Percentiles rank a stretch among this genome's conserved stretches.
phyloP scores from a whole-genome alignment of 2,888 invertebrate species.

The Petrolisthes cinctipes region DNA sequence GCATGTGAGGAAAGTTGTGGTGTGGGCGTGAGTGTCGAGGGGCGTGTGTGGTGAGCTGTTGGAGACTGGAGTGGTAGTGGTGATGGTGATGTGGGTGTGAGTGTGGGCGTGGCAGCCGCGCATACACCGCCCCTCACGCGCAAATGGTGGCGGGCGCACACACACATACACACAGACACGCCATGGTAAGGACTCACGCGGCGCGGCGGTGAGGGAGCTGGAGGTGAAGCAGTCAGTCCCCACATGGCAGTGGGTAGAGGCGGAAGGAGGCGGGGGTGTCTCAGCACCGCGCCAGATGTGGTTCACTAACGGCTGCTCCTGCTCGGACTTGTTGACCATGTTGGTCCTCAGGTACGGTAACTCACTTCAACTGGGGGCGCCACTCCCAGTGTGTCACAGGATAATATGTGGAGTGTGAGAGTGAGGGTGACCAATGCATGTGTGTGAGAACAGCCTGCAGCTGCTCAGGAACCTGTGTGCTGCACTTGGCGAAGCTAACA shows the following conservation, averaged over 20 bases:
- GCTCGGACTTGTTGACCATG: slow-evolving; percentile 44
- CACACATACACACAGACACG: slow-evolving; percentile 32
- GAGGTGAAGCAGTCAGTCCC: slow-evolving; percentile 19
- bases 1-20: neutral
- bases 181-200: slow-evolving; percentile 13
- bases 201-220: slow-evolving; percentile 16
- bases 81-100: slow-evolving; percentile 19
- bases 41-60: neutral
- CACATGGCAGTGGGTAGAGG: slow-evolving; percentile 32
- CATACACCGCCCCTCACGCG: slow-evolving; percentile 35
- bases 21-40: neutral
- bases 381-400: too few relatives aligned
- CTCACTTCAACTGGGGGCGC: neutral
- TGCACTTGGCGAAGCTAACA: too few relatives aligned
- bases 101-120: slow-evolving; percentile 49
- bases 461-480: too few relatives aligned
- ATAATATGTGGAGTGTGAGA: too few relatives aligned
- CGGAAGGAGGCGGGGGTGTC: slow-evolving; percentile 24
- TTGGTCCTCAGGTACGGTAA: slow-evolving; percentile 37
- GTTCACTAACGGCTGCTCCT: slow-evolving; percentile 47
- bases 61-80: slow-evolving; percentile 13
- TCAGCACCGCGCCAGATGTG: slow-evolving; percentile 24
- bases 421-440: too few relatives aligned
- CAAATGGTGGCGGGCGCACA: slow-evolving; percentile 21
- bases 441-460: too few relatives aligned